Conservation (phyloP, 2,888 invertebrate genomes). For the Aleiodes alternator region DNA sequence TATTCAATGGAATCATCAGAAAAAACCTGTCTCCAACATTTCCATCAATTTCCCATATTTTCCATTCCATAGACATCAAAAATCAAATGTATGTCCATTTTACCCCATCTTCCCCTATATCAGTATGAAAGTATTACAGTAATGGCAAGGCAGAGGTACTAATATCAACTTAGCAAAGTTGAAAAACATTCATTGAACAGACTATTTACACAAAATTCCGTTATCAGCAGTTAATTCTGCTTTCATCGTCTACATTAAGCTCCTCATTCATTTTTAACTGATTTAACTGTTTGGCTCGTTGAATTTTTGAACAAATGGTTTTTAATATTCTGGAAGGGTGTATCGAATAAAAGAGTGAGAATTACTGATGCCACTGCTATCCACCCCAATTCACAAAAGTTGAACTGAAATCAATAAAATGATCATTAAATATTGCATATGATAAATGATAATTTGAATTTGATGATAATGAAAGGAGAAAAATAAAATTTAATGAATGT, state of each 20-base stretch:
- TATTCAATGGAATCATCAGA: too few species aligned
- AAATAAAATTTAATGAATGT: too few species aligned
- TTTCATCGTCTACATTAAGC: background rate
- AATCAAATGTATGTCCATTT: too few species aligned
- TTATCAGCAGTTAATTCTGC: background rate
- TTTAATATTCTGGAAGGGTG: slow-evolving; percentile 83
- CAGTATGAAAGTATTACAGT: slow-evolving; percentile 33
- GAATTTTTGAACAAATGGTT: slow-evolving; percentile 74
- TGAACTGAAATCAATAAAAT: slow-evolving; percentile 76
- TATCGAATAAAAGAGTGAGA: slow-evolving; percentile 81
- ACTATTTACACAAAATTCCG: slow-evolving; percentile 11
- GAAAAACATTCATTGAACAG: slow-evolving; percentile 8
- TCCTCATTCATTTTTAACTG: slow-evolving; percentile 19
- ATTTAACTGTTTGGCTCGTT: slow-evolving; percentile 1
- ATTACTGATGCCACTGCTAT: slow-evolving; percentile 78
- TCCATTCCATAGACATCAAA: too few species aligned
- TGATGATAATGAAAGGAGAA: too few species aligned
- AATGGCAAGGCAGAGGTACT: slow-evolving; percentile 3
- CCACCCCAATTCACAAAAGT: slow-evolving; percentile 79
- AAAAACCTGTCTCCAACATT: too few species aligned
- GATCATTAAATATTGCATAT: slow-evolving; percentile 15
- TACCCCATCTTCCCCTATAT: background rate
- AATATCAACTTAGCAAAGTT: too few species aligned
- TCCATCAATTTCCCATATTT: too few species aligned
- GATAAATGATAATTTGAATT: too few species aligned